These are phyloP conservation scores for Frieseomelitta varia DNA, from an alignment of 1,140 invertebrate species.

Conservation along the genomic window DNA sequence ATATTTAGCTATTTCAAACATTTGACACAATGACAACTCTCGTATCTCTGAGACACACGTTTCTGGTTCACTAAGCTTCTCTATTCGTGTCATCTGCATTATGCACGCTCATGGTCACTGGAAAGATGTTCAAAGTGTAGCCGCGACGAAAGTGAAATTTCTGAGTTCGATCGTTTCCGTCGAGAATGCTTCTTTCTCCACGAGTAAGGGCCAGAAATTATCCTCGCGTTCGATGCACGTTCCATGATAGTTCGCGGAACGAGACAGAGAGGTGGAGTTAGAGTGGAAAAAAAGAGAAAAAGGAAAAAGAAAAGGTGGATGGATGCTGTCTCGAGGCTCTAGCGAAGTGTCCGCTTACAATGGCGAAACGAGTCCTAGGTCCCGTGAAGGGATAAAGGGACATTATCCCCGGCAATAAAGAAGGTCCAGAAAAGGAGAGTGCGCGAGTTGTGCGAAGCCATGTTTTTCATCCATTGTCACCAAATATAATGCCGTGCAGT, in stretches of 20 bases:
- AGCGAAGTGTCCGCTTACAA: constrained; percentile 70
- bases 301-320: constrained; percentile 53
- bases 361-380: constrained; percentile 67
- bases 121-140: not conserved
- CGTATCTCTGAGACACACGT: not conserved
- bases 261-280: constrained; percentile 1
- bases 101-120: not conserved
- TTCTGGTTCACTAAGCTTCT: not conserved
- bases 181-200: not conserved
- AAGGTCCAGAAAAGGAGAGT: constrained; percentile 65
- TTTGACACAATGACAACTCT: not conserved
- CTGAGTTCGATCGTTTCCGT: not conserved
- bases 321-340: constrained; percentile 61
- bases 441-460: constrained; percentile 73
- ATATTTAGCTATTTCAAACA: not conserved
- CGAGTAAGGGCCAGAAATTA: not conserved
- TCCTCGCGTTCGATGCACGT: constrained; percentile 8
- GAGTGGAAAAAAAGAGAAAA: not conserved
- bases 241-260: constrained; percentile 19
- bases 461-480: constrained; percentile 74
- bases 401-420: constrained; percentile 71
- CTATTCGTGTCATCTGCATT: not conserved
- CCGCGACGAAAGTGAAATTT: no score
- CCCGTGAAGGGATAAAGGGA: constrained; percentile 73
- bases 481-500: constrained; percentile 72